Evolutionary conservation across 1,140 invertebrate species (phyloP).

Genomic region (Tetranychus urticae): DNA sequence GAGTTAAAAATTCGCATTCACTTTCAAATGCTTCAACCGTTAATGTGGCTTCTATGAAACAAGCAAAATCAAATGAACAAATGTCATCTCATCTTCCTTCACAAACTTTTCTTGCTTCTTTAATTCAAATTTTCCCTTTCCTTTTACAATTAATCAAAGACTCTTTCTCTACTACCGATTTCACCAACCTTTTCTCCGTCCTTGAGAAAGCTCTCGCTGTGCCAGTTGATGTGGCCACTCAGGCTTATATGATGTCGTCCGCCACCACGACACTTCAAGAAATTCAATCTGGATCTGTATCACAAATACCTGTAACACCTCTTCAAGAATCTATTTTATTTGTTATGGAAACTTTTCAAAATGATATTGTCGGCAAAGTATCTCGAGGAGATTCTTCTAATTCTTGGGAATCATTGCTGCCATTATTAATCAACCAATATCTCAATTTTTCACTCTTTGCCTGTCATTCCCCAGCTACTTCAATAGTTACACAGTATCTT

Average conservation of each 20-base stretch:
- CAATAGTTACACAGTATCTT: neutral
- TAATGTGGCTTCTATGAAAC: constrained; percentile 6
- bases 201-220: constrained; percentile 48
- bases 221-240: constrained; percentile 28
- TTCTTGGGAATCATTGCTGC: constrained; percentile 39
- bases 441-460: constrained; percentile 29
- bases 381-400: constrained; percentile 19
- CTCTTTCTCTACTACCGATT: constrained; percentile 46
- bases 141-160: constrained; percentile 69
- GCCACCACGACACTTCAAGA: neutral
- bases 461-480: neutral
- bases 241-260: constrained; percentile 1
- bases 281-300: neutral
- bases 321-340: constrained; percentile 56
- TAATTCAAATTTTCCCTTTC: constrained; percentile 78
- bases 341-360: constrained; percentile 50
- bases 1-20: neutral
- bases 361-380: constrained; percentile 23
- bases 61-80: constrained; percentile 3
- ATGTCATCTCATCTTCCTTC: constrained; percentile 51
- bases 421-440: constrained; percentile 52
- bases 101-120: constrained; percentile 68
- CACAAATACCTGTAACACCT: constrained; percentile 32
- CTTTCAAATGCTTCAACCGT: constrained; percentile 10
- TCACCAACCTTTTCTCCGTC: constrained; percentile 51